Evolutionary conservation across 2,888 invertebrate genomes (phyloP), one percentile per base, ranked within the genome.

Genomic region (Onthophagus sagittarius): DNA sequence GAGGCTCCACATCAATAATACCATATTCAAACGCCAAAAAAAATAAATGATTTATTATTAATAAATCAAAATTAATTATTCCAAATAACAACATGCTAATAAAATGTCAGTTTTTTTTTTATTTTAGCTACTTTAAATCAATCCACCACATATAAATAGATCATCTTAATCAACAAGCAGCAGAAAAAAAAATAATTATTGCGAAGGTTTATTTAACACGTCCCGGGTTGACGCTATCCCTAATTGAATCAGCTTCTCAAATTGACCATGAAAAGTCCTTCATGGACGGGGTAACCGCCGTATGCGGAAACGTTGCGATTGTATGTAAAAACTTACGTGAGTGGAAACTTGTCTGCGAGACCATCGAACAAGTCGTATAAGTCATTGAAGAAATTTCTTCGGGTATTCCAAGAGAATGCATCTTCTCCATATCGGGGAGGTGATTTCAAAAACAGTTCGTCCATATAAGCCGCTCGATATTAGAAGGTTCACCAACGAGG

Each of bases 141-240:
- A 53, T 23, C 23, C 3, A 23, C 23, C 23, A 23, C 23, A 23
- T 23, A 23, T 23, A 23, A 23, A 23, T 23, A 23, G 23, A 2
- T 23, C 23, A 3, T 23, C 23, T 23, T 23, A 23, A 23, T 23
- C 23, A 23, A 23, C 23, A 23, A 23, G 23, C 3, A 23, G 3
- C 3, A 23, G 23, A 23, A n/a, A 33, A 13, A 14, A 11, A 63
- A 31, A 71, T 53, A 67, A 67, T 67, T 65, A 72, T 39, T 72
- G 53, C 39, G 72, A 72, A 72, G 72, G 72, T 67, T 72, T 14
- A 65, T 67, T 72, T 72, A 67, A 39, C 72, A 11, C 62, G 67
- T 72, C 72, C 39, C 5, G 39, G 64, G 39, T 62, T 67, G 72
- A 72, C 72, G 65, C 65, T 72, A 72, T 72, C 72, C 67, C 33